These are phyloP conservation scores for Phataginus tricuspis DNA, from an alignment of 2,797 vertebrate species.

Conservation along the genomic window DNA sequence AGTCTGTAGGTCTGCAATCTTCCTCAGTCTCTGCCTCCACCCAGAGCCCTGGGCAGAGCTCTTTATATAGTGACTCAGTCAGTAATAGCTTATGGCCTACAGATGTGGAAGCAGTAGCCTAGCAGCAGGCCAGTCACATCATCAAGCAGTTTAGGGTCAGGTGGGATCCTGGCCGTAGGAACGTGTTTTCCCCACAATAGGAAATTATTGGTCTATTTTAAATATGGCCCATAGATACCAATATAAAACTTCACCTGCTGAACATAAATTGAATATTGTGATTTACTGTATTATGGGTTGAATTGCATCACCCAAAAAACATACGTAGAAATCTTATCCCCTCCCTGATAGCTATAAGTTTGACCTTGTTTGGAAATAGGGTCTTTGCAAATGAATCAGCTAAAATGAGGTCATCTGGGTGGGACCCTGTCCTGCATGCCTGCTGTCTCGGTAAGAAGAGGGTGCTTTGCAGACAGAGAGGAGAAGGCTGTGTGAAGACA, in stretches of 20 bases:
- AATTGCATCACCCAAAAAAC: fast-evolving
- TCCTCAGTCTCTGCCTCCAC: too few relatives aligned
- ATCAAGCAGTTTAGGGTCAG: too few relatives aligned
- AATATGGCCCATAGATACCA: not conserved
- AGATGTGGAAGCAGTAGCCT: too few relatives aligned
- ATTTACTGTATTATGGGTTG: fast-evolving
- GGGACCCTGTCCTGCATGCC: not conserved
- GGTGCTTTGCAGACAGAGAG: not conserved
- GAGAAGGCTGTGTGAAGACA: too few relatives aligned
- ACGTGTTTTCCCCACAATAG: too few relatives aligned
- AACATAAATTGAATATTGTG: not conserved
- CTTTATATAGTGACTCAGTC: too few relatives aligned
- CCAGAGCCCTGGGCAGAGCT: too few relatives aligned
- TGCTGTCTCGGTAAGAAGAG: fast-evolving
- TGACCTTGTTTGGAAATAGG: not conserved
- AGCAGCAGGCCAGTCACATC: too few relatives aligned
- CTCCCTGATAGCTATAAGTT: not conserved
- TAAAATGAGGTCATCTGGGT: not conserved
- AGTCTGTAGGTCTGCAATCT: too few relatives aligned
- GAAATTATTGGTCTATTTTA: not conserved
- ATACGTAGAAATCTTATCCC: not conserved
- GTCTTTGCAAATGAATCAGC: not conserved
- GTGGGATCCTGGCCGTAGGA: too few relatives aligned
- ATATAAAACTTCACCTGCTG: not conserved
- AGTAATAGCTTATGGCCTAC: too few relatives aligned